A percentile compares a stretch with the other conserved stretches of the same genome.
Evolutionary conservation across 2,888 invertebrate genomes (phyloP).

Genomic region (Drosophila peninsularis): DNA sequence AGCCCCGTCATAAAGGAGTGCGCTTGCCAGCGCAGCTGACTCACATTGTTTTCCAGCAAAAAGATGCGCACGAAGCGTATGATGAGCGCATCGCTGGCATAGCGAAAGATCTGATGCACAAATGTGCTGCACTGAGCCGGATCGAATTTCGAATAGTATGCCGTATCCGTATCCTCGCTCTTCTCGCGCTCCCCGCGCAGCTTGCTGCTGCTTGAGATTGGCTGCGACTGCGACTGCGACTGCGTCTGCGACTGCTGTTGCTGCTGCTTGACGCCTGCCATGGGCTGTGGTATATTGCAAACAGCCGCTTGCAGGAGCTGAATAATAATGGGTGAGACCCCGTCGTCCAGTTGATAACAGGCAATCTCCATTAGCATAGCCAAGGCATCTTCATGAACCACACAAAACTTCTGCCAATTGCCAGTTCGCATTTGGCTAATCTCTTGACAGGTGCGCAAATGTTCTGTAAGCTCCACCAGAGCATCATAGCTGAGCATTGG

Average conservation of each 20-base stretch:
- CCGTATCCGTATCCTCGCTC: constrained; percentile 87
- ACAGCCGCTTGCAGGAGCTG: constrained; percentile 95
- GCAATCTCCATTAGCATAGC: constrained; percentile 93
- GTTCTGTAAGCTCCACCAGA: constrained; percentile 97
- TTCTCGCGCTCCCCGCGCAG: constrained; percentile 88
- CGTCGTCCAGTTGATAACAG: constrained; percentile 93
- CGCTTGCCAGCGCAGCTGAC: constrained; percentile 97
- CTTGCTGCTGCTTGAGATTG: constrained; percentile 69
- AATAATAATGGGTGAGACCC: constrained; percentile 95
- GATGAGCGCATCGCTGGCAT: constrained; percentile 85
- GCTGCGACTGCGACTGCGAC: constrained; percentile 33
- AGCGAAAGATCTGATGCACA: constrained; percentile 89
- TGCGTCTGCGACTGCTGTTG: constrained; percentile 47
- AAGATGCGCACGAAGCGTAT: constrained; percentile 93
- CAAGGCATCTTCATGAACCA: constrained; percentile 89
- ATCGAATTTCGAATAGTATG: constrained; percentile 88
- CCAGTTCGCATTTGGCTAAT: constrained; percentile 95
- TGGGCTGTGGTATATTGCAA: constrained; percentile 85
- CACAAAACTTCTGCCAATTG: constrained; percentile 97
- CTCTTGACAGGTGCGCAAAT: constrained; percentile 96
- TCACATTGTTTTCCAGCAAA: constrained; percentile 96
- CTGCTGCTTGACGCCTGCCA: constrained; percentile 55
- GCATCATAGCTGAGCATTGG: constrained; percentile 92
- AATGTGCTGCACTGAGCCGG: constrained; percentile 88
- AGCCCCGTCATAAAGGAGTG: constrained; percentile 94